Evolutionary conservation across 2,888 invertebrate genomes (phyloP), one percentile per base, ranked within the genome.

Genomic region (Geotrupes spiniger): DNA sequence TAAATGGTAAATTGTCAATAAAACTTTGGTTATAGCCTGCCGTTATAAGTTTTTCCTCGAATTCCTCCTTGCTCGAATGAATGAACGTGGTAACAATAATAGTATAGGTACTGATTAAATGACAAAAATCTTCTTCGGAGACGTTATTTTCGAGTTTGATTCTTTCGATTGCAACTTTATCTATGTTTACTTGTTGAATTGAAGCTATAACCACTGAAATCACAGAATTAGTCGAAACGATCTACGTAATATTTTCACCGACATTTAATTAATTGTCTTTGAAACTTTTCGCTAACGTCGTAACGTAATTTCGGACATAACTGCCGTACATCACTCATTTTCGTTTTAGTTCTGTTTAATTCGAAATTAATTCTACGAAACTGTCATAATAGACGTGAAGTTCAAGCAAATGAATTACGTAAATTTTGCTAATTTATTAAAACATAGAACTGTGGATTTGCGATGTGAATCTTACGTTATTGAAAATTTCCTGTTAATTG

Each of bases 21-120:
- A 69, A 69, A n/a, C 57, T 56, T 28, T 51, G 48, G n/a, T 61
- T 53, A 52, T 66, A 69, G 9, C 68, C 68, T 5, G 58, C 48
- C 38, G 63, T 61, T 5, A 49, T 9, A 39, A 70, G 46, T 33
- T 51, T 60, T 21, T 53, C 53, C 28, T 55, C 52, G 49, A 67
- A 69, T 46, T 68, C 68, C 42, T 61, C 46, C 12, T 46, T 51
- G 12, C 31, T 43, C 16, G 31, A 42, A n/a, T 42, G 33, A 39
- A 51, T 15, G 15, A 47, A 51, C 12, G 42, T 8, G 6, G 31
- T 46, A 39, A 51, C 36, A 6, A 51, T 28, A 8, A 27, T 40
- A 29, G 46, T 43, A 17, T 51, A 51, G 28, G 42, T 43, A 10
- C 37, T 47, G 1, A 47, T 33, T 12, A 51, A 15, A 40, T 47